These are phyloP conservation scores for Meles meles DNA, from an alignment of 2,113 vertebrate genomes.

Conservation along the genomic window DNA sequence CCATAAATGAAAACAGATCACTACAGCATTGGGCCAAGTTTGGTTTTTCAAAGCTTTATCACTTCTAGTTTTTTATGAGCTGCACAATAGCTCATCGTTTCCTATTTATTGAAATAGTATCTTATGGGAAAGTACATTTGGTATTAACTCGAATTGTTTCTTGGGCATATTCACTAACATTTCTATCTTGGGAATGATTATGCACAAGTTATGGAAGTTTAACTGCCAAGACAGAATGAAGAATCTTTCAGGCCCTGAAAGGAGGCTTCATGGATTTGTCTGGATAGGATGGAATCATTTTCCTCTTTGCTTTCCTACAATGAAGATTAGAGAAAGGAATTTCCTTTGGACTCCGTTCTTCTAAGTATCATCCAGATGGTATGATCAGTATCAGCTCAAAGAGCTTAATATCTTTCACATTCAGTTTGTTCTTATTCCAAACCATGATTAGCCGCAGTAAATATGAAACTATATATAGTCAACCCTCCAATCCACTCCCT, in stretches of 20 bases:
- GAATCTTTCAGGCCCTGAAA: slow-evolving; percentile 6
- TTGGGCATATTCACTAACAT: not conserved
- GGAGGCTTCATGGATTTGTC: not conserved
- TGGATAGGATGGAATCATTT: slow-evolving; percentile 22
- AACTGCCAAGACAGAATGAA: not conserved
- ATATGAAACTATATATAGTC: not conserved
- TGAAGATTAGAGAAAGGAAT: not conserved
- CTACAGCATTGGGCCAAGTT: not conserved
- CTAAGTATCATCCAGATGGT: not conserved
- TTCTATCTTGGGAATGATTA: not conserved
- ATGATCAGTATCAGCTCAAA: not conserved
- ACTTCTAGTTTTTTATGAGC: not conserved
- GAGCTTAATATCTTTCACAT: not conserved
- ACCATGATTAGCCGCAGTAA: not conserved
- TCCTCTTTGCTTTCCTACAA: not conserved
- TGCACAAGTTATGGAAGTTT: slow-evolving; percentile 2
- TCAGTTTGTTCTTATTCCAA: not conserved
- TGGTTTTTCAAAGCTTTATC: not conserved
- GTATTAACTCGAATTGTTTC: slow-evolving; percentile 10
- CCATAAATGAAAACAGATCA: slow-evolving; percentile 33
- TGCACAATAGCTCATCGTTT: not conserved
- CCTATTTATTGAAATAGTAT: not conserved
- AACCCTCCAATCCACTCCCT: not conserved
- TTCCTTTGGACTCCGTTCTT: not conserved
- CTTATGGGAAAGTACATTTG: not conserved